phyloP scores from a whole-genome alignment of 2,113 vertebrate genomes.

The Oxygymnocypris stewartii region DNA sequence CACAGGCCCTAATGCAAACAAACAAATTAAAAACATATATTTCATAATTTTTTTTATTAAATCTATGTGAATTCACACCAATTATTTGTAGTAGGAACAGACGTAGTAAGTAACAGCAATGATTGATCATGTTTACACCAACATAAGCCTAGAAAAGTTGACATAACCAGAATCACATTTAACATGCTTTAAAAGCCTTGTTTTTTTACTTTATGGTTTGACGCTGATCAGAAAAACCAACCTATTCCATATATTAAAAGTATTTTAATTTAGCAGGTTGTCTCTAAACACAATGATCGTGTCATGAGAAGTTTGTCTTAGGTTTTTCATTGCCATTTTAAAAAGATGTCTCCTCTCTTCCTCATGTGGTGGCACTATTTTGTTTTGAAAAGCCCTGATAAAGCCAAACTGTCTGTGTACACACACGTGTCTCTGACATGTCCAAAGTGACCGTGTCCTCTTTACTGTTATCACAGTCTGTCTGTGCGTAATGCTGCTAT shows the following conservation, averaged over 20 bases:
- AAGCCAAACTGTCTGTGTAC: constrained; percentile 47
- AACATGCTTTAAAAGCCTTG: neutral
- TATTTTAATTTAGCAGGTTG: neutral
- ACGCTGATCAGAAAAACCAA: neutral
- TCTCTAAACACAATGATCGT: neutral
- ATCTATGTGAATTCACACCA: neutral
- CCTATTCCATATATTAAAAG: neutral
- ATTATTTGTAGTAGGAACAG: neutral
- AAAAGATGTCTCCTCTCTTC: neutral
- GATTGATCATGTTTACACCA: neutral
- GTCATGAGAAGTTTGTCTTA: neutral
- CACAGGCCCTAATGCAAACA: neutral
- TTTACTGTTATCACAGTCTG: constrained; percentile 66
- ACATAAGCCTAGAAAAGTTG: neutral
- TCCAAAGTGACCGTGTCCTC: constrained; percentile 58
- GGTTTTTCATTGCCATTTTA: neutral
- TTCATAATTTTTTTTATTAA: too few relatives aligned
- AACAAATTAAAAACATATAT: too few relatives aligned
- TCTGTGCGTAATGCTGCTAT: constrained; percentile 71
- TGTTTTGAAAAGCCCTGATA: neutral
- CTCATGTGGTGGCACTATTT: neutral
- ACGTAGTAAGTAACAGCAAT: neutral
- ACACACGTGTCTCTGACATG: constrained; percentile 52
- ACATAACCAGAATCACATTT: neutral
- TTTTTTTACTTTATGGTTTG: neutral